Conservation (phyloP, 2,797 vertebrate genomes). For the Chaetodon trifasciatus region DNA sequence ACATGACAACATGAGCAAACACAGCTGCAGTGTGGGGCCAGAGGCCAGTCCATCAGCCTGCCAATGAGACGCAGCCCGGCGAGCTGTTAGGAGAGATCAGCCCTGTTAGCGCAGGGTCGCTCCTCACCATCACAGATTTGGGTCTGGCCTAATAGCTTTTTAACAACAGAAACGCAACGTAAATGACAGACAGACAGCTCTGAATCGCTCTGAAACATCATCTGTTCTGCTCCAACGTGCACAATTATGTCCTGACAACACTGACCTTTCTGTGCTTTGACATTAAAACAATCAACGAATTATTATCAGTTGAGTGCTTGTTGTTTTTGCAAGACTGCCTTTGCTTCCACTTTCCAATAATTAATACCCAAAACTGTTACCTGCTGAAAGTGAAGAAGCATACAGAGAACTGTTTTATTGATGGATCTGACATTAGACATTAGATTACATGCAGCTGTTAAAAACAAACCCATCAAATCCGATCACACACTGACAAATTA, state of each 20-base stretch:
- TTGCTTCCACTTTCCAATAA: not conserved
- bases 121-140: not conserved
- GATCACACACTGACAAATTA: too few species aligned
- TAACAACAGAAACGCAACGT: conserved; percentile 6
- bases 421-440: not conserved
- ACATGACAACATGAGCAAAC: conserved; percentile 24
- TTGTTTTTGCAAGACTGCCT: conserved; percentile 1
- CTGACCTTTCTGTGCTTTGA: not conserved
- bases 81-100: not conserved
- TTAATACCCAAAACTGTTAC: too few species aligned
- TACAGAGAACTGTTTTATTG: not conserved
- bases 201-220: not conserved
- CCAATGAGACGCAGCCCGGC: not conserved
- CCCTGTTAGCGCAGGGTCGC: not conserved
- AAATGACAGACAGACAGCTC: not conserved
- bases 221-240: not conserved
- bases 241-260: not conserved
- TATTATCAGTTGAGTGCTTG: not conserved
- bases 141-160: conserved; percentile 1
- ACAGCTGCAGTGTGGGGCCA: conserved; percentile 10
- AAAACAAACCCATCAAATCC: too few species aligned
- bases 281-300: not conserved
- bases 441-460: too few species aligned
- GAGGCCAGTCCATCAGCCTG: conserved; percentile 5
- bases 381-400: not conserved